Evolutionary conservation across 2,888 invertebrate genomes (phyloP), one percentile per base, ranked within the genome.

Genomic region (Lepidocyrtinus sp.): DNA sequence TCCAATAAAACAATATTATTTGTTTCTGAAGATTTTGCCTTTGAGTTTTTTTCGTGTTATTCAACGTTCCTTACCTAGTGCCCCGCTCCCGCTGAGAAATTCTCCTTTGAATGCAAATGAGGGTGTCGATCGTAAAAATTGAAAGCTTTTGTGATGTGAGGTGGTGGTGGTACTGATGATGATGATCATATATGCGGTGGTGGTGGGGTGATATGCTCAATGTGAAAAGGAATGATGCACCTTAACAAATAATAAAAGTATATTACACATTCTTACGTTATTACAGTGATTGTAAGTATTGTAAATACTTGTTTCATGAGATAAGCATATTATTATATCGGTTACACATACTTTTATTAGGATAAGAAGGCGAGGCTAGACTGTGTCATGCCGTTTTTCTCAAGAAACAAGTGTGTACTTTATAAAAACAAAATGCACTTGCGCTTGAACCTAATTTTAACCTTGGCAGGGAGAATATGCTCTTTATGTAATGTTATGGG

Each of bases 61-160:
- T n/a, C n/a, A 12, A 12, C 36, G 36, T 36, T 24, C 59, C 1
- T 68, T 26, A 61, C 59, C 70, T 21, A 61, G 9, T 71, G 71
- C 71, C 61, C 71, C 62, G 26, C 61, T 71, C 62, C 71, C 50
- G 68, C 68, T 68, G 68, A 46, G 67, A 68, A 50, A 45, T 17
- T 26, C 27, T 62, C 61, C 62, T 71, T 62, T 71, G 71, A 71
- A 71, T 71, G 71, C 71, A 71, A 71, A 71, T 71, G 71, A 71
- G 62, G 71, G 71, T 62, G 71, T 71, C 62, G 71, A 71, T 71
- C 71, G 62, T 71, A 71, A 71, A 71, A 71, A 71, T 36, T 61
- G 36, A 71, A 71, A 62, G 71, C 61, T n/a, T n/a, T n/a, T 22
- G 71, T 2, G 71, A 45, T 27, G 5, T 24, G 17, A 62, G n/a